These are phyloP conservation scores for Cebidichthys violaceus DNA, from an alignment of 2,113 vertebrate genomes.

Conservation along the genomic window DNA sequence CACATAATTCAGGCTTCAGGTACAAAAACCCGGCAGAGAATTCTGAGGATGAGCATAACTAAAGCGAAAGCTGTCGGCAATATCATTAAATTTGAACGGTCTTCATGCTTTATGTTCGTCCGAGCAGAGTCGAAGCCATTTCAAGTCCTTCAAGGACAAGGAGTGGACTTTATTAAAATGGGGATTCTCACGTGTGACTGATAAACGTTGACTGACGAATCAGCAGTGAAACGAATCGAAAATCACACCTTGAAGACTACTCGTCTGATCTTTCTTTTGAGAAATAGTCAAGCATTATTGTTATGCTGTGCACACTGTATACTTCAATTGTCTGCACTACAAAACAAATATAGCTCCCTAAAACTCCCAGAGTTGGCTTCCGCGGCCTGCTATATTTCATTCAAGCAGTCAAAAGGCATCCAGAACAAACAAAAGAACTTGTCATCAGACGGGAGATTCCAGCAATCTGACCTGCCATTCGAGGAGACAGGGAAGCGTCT, in stretches of 20 bases:
- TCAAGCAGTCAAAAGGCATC: conserved; percentile 25
- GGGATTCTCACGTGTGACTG: conserved; percentile 16
- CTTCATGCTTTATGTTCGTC: conserved; percentile 16
- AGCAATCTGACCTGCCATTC: conserved; percentile 53
- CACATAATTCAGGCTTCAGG: conserved; percentile 49
- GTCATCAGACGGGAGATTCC: conserved; percentile 48
- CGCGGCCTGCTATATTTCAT: conserved; percentile 37
- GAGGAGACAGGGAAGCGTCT: conserved; percentile 49
- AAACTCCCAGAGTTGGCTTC: conserved; percentile 21
- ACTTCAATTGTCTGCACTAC: conserved; percentile 20
- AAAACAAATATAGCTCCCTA: conserved; percentile 17
- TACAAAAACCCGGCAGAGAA: conserved; percentile 29
- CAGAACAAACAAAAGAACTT: conserved; percentile 57
- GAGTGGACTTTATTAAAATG: background rate
- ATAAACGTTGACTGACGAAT: conserved; percentile 40
- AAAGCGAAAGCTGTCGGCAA: conserved; percentile 39
- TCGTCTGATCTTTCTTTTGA: conserved; percentile 2
- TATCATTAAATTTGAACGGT: conserved; percentile 17
- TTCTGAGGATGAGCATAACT: conserved; percentile 29
- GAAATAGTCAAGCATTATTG: conserved; percentile 24
- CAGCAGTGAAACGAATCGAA: conserved; percentile 22
- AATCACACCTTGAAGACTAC: conserved; percentile 16
- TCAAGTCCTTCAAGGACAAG: conserved; percentile 36
- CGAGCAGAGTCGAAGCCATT: background rate
- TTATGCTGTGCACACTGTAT: background rate